A percentile compares a stretch with the other conserved stretches of the same genome.
phyloP scores from a whole-genome alignment of 2,797 vertebrate genomes.

The Leptatherina wallacei region DNA sequence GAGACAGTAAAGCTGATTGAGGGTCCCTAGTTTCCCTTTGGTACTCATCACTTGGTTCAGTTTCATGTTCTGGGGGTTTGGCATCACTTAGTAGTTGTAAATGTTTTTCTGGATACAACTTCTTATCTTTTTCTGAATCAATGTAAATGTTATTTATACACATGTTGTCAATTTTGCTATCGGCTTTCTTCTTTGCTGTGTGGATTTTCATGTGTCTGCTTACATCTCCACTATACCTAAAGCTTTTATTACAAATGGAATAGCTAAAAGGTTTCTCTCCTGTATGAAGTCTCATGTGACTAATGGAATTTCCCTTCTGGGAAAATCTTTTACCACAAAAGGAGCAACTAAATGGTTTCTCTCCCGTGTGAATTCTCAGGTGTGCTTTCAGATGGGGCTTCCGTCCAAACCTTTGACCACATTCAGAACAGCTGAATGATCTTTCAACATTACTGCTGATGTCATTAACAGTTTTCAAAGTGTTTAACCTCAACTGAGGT shows the following conservation, averaged over 20 bases:
- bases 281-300: constrained; percentile 44
- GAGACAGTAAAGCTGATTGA: not conserved
- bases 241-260: constrained; percentile 30
- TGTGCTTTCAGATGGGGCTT: constrained; percentile 25
- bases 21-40: not conserved
- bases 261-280: constrained; percentile 48
- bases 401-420: constrained; percentile 4
- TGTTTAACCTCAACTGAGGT: not conserved
- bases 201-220: constrained; percentile 56
- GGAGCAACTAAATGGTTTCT: constrained; percentile 39
- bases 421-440: constrained; percentile 16
- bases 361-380: constrained; percentile 8
- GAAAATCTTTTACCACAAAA: constrained; percentile 42
- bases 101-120: not conserved
- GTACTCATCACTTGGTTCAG: not conserved
- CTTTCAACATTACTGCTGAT: constrained; percentile 13
- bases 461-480: not conserved
- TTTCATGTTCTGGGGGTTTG: not conserved
- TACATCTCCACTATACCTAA: constrained; percentile 39
- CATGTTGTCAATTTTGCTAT: fast-evolving
- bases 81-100: not conserved
- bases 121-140: not conserved
- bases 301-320: constrained; percentile 33
- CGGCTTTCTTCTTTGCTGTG: constrained; percentile 23
- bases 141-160: not conserved